phyloP scores from a whole-genome alignment of 2,888 invertebrate species.

The Plebejus anna region DNA sequence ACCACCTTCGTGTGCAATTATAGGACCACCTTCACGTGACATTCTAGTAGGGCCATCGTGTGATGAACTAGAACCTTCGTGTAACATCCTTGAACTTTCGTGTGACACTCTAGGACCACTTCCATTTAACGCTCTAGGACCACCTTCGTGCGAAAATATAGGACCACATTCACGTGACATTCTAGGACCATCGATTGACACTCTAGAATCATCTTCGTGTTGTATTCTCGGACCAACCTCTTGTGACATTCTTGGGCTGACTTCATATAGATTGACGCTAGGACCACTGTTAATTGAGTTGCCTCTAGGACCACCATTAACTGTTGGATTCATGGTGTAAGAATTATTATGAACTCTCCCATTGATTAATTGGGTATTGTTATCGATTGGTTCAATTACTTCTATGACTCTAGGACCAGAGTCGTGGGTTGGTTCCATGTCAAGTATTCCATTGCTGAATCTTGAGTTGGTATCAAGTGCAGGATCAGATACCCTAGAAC shows the following conservation, averaged over 20 bases:
- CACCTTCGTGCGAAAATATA: no score
- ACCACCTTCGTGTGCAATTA: neutral
- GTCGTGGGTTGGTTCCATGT: conserved; percentile 1
- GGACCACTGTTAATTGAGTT: neutral
- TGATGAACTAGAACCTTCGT: neutral
- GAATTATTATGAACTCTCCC: neutral
- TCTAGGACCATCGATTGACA: neutral
- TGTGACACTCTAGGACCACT: neutral
- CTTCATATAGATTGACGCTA: neutral
- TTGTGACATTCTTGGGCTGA: neutral
- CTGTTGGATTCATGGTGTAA: neutral
- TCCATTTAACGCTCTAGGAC: neutral
- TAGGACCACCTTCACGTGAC: neutral
- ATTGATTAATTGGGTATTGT: neutral
- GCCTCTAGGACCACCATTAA: neutral
- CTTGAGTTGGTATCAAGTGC: neutral
- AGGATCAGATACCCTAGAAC: neutral
- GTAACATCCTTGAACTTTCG: no score
- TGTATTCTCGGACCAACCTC: neutral
- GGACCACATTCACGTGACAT: neutral
- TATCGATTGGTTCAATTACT: neutral
- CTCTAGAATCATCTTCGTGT: neutral
- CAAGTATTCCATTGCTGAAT: neutral
- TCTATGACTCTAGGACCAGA: neutral
- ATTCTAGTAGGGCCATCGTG: neutral